phyloP scores from a whole-genome alignment of 2,888 invertebrate genomes.

The Julus scandinavius region DNA sequence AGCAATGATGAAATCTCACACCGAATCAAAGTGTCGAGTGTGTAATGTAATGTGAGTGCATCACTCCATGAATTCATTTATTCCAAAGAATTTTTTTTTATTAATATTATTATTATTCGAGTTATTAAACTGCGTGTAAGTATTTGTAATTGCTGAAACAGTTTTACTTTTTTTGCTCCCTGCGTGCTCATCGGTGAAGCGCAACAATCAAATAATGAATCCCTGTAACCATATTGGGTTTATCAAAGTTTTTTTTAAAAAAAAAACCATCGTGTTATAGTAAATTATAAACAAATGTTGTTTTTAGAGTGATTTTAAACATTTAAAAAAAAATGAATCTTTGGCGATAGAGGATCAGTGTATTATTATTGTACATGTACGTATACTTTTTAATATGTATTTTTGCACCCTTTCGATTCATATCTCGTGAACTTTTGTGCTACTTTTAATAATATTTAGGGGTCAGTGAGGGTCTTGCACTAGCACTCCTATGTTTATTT shows the following conservation, averaged over 20 bases:
- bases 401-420: background rate
- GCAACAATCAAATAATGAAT: background rate
- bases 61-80: slow-evolving; percentile 11
- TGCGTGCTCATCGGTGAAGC: background rate
- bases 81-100: slow-evolving; percentile 5
- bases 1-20: slow-evolving; percentile 11
- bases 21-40: background rate
- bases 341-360: background rate
- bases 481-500: slow-evolving; percentile 8
- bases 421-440: background rate
- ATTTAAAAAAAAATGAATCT: background rate
- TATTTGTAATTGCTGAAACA: background rate
- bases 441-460: background rate
- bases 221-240: background rate
- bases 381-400: slow-evolving; percentile 14
- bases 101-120: background rate
- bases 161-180: background rate
- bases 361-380: slow-evolving; percentile 18
- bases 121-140: background rate
- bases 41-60: background rate
- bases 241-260: background rate
- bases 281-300: background rate
- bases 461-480: background rate
- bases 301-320: slow-evolving; percentile 18
- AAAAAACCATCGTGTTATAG: background rate